phyloP scores from a whole-genome alignment of 2,113 vertebrate genomes.

The Nycticebus coucang region DNA sequence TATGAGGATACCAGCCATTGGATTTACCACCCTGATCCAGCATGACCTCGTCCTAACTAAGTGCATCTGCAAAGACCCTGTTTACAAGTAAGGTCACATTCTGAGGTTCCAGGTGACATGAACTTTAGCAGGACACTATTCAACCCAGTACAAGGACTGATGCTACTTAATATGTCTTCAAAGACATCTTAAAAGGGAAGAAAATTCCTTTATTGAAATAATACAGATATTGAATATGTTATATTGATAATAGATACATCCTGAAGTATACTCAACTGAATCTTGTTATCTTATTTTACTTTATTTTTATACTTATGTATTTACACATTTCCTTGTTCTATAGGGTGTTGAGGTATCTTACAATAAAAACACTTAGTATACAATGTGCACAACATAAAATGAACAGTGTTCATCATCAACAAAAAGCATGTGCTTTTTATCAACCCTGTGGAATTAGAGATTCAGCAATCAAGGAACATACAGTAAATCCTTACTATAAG shows the following conservation, averaged over 20 bases:
- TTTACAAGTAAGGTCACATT: not conserved
- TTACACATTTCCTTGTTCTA: not conserved
- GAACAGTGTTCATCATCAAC: not conserved
- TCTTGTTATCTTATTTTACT: not conserved
- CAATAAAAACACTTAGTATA: not conserved
- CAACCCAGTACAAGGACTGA: not conserved
- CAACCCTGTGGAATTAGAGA: not conserved
- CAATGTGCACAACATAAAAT: not conserved
- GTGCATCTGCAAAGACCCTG: not conserved
- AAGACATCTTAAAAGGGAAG: not conserved
- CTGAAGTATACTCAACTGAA: not conserved
- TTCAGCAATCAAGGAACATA: not conserved
- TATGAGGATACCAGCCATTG: not conserved
- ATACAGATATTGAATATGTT: not conserved
- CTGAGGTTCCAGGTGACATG: not conserved
- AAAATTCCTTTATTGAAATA: constrained; percentile 22
- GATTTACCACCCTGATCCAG: not conserved
- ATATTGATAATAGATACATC: not conserved
- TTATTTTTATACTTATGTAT: constrained; percentile 14
- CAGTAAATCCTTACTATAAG: not conserved
- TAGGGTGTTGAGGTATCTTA: not conserved
- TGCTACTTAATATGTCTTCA: not conserved
- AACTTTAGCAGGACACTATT: not conserved
- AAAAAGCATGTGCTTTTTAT: not conserved
- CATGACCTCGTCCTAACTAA: not conserved